Conservation (phyloP, 2,888 invertebrate genomes). For the Chaetogeoica ovagalla region DNA sequence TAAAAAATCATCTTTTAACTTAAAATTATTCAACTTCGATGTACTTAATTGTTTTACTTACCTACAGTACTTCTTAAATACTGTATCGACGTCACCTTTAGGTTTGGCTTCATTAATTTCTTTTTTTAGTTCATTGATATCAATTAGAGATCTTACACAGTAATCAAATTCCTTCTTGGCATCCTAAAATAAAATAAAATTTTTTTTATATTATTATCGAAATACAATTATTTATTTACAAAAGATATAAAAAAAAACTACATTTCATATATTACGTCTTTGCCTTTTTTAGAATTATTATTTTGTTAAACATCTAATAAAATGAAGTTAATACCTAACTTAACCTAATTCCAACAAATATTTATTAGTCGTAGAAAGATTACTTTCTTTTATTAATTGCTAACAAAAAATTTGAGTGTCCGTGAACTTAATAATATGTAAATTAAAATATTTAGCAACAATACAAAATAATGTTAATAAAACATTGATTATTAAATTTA, state of each 20-base stretch:
- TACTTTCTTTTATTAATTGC: too few species aligned
- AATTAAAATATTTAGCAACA: not conserved
- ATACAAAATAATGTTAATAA: not conserved
- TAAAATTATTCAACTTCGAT: not conserved
- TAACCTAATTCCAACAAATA: too few species aligned
- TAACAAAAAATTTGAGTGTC: not conserved
- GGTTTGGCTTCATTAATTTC: constrained; percentile 74
- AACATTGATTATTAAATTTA: not conserved
- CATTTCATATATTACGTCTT: too few species aligned
- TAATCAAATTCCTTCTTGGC: constrained; percentile 62
- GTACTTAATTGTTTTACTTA: constrained; percentile 54
- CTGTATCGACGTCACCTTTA: constrained; percentile 70
- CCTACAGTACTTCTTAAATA: constrained; percentile 72
- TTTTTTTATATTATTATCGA: not conserved
- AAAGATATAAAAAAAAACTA: too few species aligned
- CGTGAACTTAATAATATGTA: not conserved
- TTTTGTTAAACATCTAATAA: too few species aligned
- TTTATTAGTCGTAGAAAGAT: too few species aligned
- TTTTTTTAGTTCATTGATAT: constrained; percentile 64
- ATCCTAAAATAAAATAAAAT: constrained; percentile 56
- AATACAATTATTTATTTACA: too few species aligned
- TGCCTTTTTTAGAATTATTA: not conserved
- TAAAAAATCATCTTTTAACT: not conserved
- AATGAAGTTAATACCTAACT: too few species aligned
- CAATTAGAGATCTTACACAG: constrained; percentile 67